Conservation (phyloP, 2,888 invertebrate species). For the Chrysolina oricalcia region DNA sequence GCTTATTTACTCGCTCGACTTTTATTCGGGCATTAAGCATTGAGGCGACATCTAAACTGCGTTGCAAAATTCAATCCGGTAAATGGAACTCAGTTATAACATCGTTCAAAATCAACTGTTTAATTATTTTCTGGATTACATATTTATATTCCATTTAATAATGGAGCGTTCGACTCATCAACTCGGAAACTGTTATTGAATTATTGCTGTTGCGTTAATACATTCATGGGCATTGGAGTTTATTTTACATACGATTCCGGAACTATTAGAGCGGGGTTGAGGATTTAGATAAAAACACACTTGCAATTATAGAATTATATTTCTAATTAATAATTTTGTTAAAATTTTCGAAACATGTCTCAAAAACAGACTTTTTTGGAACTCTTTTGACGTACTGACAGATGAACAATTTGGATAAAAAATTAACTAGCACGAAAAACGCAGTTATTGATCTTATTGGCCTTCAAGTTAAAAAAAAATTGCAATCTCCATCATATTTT, state of each 20-base stretch:
- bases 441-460: too few species aligned
- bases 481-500: too few species aligned
- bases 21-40: constrained; percentile 59
- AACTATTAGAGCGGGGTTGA: background rate
- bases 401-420: too few species aligned
- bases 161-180: constrained; percentile 40
- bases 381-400: too few species aligned
- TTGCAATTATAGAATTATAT: too few species aligned
- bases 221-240: constrained; percentile 35
- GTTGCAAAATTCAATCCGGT: constrained; percentile 54
- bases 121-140: constrained; percentile 48
- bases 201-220: constrained; percentile 39
- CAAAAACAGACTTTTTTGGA: too few species aligned
- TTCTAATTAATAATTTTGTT: too few species aligned
- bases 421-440: too few species aligned
- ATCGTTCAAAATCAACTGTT: constrained; percentile 47
- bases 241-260: constrained; percentile 31
- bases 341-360: too few species aligned
- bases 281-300: too few species aligned
- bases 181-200: constrained; percentile 38
- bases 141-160: constrained; percentile 47
- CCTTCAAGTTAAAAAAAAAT: too few species aligned
- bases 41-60: constrained; percentile 56
- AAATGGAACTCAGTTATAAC: constrained; percentile 49
- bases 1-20: constrained; percentile 65